phyloP scores from a whole-genome alignment of 2,113 vertebrate species.

The Poecile atricapillus region DNA sequence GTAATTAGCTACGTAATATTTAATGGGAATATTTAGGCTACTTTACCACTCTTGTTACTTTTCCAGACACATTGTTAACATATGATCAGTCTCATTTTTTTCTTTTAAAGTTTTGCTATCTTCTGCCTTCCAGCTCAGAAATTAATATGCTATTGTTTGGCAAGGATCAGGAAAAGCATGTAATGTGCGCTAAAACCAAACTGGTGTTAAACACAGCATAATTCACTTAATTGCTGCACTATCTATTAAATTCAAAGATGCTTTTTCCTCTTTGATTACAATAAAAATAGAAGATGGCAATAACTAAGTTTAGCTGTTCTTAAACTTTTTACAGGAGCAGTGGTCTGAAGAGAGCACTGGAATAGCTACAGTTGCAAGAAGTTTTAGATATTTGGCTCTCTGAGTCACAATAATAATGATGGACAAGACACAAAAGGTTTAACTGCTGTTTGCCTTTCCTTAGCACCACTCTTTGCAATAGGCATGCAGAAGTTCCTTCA shows the following conservation, averaged over 20 bases:
- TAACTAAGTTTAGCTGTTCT: background rate
- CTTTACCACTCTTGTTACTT: background rate
- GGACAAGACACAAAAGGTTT: background rate
- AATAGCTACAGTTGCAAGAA: background rate
- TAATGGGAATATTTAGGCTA: background rate
- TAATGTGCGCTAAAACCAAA: slow-evolving; percentile 26
- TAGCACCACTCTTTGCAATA: background rate
- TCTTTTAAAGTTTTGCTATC: slow-evolving; percentile 40
- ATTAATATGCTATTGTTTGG: slow-evolving; percentile 18
- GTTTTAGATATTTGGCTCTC: background rate
- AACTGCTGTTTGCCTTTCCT: background rate
- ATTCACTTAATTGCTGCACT: background rate
- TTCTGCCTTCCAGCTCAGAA: slow-evolving; percentile 47
- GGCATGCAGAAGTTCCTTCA: background rate
- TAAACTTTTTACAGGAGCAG: background rate
- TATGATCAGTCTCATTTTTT: background rate
- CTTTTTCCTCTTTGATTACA: background rate
- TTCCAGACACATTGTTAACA: background rate
- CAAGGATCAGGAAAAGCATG: slow-evolving; percentile 17
- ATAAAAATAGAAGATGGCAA: background rate
- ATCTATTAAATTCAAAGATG: background rate
- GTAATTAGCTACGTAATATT: background rate
- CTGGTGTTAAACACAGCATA: background rate
- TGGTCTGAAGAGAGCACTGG: background rate
- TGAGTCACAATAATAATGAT: background rate